A percentile compares a stretch with the other conserved stretches of the same genome.
Evolutionary conservation across 2,113 vertebrate genomes (phyloP).

Genomic region (Lethenteron camtschaticum): DNA sequence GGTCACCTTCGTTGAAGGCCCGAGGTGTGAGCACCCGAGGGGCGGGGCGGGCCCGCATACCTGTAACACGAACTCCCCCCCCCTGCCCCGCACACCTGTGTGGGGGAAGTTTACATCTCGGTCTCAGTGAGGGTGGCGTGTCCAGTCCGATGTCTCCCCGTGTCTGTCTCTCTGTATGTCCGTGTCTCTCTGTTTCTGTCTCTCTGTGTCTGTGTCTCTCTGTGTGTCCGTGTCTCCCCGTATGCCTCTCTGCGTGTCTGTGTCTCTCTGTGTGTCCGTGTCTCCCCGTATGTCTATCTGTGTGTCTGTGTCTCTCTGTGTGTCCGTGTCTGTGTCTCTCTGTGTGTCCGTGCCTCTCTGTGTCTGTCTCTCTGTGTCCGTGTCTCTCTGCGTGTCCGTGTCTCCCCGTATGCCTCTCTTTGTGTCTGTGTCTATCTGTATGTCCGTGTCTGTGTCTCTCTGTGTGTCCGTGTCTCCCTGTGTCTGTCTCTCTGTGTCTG

Average conservation of each 20-base stretch:
- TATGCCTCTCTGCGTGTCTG: background rate
- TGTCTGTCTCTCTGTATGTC: background rate
- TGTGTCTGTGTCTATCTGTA: background rate
- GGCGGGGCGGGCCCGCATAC: too few relatives aligned
- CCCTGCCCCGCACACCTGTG: too few relatives aligned
- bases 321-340: background rate
- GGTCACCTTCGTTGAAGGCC: too few relatives aligned
- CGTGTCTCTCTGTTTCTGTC: background rate
- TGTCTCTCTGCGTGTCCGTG: background rate
- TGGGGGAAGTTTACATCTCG: too few relatives aligned
- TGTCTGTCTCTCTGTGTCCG: background rate
- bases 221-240: background rate
- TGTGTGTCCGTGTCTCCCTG: background rate
- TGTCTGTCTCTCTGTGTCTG: background rate
- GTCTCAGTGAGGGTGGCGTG: too few relatives aligned
- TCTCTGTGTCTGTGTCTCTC: background rate
- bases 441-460: background rate
- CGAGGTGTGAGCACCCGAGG: too few relatives aligned
- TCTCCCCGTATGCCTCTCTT: background rate
- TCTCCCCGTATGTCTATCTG: background rate
- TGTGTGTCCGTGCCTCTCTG: background rate
- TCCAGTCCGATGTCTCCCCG: too few relatives aligned
- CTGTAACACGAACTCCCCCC: too few relatives aligned
- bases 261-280: background rate
- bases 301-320: background rate